Base-by-base conservation (phyloP, 2,113 vertebrate genomes). In the Aix galericulata region DNA sequence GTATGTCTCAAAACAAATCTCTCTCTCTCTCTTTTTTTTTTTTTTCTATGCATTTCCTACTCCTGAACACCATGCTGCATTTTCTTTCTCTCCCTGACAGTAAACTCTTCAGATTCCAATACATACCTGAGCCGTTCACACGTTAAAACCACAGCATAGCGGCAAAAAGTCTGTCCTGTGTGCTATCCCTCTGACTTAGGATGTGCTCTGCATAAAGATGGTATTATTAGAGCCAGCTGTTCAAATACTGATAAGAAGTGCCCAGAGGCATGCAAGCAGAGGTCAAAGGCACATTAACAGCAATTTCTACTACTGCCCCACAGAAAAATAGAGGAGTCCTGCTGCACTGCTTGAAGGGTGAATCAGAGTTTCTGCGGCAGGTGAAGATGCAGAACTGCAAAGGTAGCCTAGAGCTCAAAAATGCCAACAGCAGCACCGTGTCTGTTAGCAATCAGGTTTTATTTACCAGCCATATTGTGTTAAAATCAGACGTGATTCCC, bases 401-500 rank as follows among this genome's bases (percentile, higher is more conserved):
- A 48, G 82, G 59, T 72, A 89, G 76, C 86, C 66, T 31, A 0
- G 34, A 67, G 92, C 88, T 88, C 4, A 50, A 36, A 32, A 82
- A 89, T 46, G 86, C 90, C 88, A 55, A 11, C 79, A 87, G 93
- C 92, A 60, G 84, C 83, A 27, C 27, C 20, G n/a, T 83, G 68
- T 34, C 91, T 79, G 83, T 83, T 92, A 78, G 91, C 93, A 62
- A 83, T 77, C 92, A 48, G 92, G n/a, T 89, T 96, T 94, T 96
- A 93, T 97, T 95, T 93, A 76, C 94, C 95, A 96, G 97, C 97
- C 96, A 96, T 97, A 92, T 95, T 97, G 96, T 83, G 86, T 88
- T 89, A 93, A 95, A 94, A 90, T 2, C 91, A 91, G 93, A 91
- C 95, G 96, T 95, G 96, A 90, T 68, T 60, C 60, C 58, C 95